A percentile compares a stretch with the other conserved stretches of the same genome.
Conservation (phyloP, 2,113 vertebrate genomes). For the Lampris megalopsis region DNA sequence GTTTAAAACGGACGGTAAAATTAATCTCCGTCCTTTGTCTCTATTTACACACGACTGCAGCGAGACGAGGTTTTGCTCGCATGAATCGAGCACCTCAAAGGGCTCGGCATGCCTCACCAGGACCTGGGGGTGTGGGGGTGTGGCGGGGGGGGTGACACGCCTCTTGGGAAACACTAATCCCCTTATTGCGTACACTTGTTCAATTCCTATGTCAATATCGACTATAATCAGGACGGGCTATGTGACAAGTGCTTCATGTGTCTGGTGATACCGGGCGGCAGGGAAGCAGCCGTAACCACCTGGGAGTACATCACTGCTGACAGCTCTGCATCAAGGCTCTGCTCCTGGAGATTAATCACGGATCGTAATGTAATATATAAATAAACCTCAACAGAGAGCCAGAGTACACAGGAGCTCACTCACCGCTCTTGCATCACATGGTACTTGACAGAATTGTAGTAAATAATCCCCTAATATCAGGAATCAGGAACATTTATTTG, state of each 20-base stretch:
- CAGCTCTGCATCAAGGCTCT: constrained; percentile 68
- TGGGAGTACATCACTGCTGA: constrained; percentile 69
- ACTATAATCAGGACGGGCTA: constrained; percentile 65
- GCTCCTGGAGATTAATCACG: constrained; percentile 61
- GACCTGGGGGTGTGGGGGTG: neutral
- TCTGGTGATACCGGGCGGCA: constrained; percentile 67
- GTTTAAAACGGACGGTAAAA: constrained; percentile 49
- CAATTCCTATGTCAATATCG: constrained; percentile 77
- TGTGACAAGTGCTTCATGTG: constrained; percentile 69
- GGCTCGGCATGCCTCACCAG: constrained; percentile 59
- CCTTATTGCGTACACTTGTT: constrained; percentile 76
- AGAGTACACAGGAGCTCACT: constrained; percentile 18
- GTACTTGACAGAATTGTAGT: constrained; percentile 20
- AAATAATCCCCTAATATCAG: constrained; percentile 47
- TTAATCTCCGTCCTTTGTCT: constrained; percentile 47
- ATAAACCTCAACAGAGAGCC: constrained; percentile 44
- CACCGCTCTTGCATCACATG: constrained; percentile 33
- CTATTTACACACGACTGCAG: constrained; percentile 54
- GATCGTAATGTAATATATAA: constrained; percentile 47
- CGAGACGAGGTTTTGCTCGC: constrained; percentile 62
- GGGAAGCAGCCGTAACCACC: constrained; percentile 67
- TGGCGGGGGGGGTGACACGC: constrained; percentile 48
- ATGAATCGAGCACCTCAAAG: constrained; percentile 58
- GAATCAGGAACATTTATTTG: no score
- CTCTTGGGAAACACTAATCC: constrained; percentile 79